These are phyloP conservation scores for Phoeniculus purpureus DNA, from an alignment of 2,797 vertebrate species.

Conservation along the genomic window DNA sequence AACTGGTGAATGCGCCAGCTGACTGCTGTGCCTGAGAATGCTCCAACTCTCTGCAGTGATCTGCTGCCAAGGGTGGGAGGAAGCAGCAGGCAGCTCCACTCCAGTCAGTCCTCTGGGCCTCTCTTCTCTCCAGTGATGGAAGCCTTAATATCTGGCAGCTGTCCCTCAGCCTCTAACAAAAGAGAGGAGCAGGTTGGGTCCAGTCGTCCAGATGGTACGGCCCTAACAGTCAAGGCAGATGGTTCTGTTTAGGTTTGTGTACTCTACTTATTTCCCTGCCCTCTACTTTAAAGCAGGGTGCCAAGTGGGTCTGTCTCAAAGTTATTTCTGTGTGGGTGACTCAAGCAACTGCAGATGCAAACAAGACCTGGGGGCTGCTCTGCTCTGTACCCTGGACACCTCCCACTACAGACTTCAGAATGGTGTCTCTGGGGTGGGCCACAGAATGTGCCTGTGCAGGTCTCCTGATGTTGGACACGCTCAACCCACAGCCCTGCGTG, in stretches of 20 bases:
- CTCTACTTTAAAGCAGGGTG: background rate
- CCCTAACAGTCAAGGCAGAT: constrained; percentile 18
- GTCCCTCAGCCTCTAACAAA: constrained; percentile 22
- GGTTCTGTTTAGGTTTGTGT: constrained; percentile 23
- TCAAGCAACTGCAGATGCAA: background rate
- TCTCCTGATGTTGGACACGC: rapidly evolving
- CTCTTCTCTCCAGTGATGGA: constrained; percentile 6
- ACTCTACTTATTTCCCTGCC: background rate
- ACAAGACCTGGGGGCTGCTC: background rate
- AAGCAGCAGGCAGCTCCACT: constrained; percentile 40
- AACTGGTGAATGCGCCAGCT: background rate
- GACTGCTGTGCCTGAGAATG: constrained; percentile 1
- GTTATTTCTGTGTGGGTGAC: background rate
- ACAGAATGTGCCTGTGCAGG: background rate
- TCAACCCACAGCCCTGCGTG: rapidly evolving
- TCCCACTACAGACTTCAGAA: background rate
- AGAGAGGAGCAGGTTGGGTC: background rate
- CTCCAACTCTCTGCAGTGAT: constrained; percentile 40
- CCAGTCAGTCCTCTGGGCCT: background rate
- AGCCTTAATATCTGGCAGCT: constrained; percentile 9
- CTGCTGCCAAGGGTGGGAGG: constrained; percentile 33
- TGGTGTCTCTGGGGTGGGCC: background rate
- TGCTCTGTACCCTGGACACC: background rate
- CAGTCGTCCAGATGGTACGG: constrained; percentile 24
- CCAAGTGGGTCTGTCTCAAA: background rate